Percentiles rank a stretch among this genome's conserved stretches.
phyloP scores from a whole-genome alignment of 2,113 vertebrate genomes.

The Oryzias woworae region DNA sequence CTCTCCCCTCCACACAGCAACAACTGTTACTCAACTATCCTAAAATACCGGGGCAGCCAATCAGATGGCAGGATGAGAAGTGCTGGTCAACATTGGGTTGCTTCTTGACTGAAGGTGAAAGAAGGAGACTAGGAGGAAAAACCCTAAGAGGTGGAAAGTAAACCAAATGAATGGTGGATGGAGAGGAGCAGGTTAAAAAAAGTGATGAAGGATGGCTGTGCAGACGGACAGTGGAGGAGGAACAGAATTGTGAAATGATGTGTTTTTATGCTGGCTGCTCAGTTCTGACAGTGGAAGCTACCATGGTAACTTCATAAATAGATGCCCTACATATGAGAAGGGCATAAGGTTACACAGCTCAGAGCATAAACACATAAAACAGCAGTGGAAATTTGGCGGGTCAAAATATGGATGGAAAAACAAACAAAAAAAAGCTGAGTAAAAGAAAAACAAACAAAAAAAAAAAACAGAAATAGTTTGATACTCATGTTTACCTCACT shows the following conservation, averaged over 20 bases:
- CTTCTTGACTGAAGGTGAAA: constrained; percentile 42
- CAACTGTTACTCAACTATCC: constrained; percentile 69
- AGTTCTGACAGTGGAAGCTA: constrained; percentile 48
- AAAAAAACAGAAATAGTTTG: constrained; percentile 7
- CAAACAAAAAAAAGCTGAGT: constrained; percentile 9
- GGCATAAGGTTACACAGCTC: constrained; percentile 68
- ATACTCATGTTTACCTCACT: neutral
- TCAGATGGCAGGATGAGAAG: constrained; percentile 35
- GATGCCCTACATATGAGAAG: constrained; percentile 64
- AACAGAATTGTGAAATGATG: constrained; percentile 46
- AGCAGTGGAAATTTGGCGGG: constrained; percentile 8
- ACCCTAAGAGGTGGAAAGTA: neutral
- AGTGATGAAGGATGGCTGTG: neutral
- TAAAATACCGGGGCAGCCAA: constrained; percentile 73
- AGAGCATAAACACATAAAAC: constrained; percentile 62
- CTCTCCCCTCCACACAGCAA: constrained; percentile 67
- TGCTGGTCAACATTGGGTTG: constrained; percentile 31
- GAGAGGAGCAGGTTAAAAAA: constrained; percentile 12
- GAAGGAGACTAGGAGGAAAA: constrained; percentile 23
- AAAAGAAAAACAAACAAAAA: neutral
- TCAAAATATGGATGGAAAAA: constrained; percentile 13
- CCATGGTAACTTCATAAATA: constrained; percentile 75
- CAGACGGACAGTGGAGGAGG: constrained; percentile 31
- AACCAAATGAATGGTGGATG: neutral
- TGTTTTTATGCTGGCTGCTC: constrained; percentile 48